Evolutionary conservation across 1,140 invertebrate species (phyloP).

Genomic region (Bombyx mori): DNA sequence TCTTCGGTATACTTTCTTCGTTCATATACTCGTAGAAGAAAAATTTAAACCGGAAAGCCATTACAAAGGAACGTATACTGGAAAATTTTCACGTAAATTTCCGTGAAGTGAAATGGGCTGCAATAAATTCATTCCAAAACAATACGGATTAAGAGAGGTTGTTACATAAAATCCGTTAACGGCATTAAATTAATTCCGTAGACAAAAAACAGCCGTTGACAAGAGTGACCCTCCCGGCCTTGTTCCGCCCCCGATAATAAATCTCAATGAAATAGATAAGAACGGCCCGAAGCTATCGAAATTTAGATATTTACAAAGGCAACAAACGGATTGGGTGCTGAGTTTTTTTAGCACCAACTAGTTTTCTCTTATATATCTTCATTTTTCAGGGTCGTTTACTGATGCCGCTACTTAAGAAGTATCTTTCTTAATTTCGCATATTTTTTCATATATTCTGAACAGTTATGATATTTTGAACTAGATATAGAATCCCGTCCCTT

Average conservation of each 20-base stretch:
- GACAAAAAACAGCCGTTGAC: slow-evolving; percentile 20
- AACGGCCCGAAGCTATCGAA: slow-evolving; percentile 10
- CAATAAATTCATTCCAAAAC: too few relatives aligned
- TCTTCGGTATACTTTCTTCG: too few relatives aligned
- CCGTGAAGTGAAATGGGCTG: too few relatives aligned
- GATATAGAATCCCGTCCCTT: too few relatives aligned
- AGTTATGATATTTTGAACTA: not conserved
- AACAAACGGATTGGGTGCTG: not conserved
- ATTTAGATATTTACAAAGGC: slow-evolving; percentile 7
- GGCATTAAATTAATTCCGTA: slow-evolving; percentile 15
- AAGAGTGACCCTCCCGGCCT: slow-evolving; percentile 14
- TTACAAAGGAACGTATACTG: too few relatives aligned
- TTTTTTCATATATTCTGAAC: not conserved
- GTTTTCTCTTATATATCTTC: not conserved
- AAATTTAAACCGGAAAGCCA: too few relatives aligned
- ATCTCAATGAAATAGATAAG: slow-evolving; percentile 17
- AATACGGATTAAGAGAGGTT: slow-evolving; percentile 2
- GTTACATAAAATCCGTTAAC: slow-evolving; percentile 6
- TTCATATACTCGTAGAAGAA: too few relatives aligned
- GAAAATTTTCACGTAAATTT: too few relatives aligned
- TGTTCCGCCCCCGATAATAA: slow-evolving; percentile 11
- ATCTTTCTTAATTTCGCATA: not conserved
- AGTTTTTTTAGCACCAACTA: not conserved
- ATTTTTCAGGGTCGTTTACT: not conserved
- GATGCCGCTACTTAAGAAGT: not conserved